A percentile compares a stretch with the other conserved stretches of the same genome.
These are phyloP conservation scores for Adelphocoris suturalis DNA, from an alignment of 2,888 invertebrate species.

Conservation along the genomic window DNA sequence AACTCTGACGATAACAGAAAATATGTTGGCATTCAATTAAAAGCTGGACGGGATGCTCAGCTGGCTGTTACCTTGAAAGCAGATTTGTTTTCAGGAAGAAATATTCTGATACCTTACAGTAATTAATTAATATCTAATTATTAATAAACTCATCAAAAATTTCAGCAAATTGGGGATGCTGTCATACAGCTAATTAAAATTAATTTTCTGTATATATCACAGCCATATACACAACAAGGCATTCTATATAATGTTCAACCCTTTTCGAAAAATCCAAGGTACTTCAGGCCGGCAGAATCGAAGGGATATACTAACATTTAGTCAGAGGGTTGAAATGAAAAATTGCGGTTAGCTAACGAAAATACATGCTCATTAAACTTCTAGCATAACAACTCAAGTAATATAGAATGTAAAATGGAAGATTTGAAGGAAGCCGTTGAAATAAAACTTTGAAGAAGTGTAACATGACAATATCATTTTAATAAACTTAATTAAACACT, in stretches of 20 bases:
- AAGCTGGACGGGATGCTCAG: not conserved
- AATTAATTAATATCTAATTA: conserved; percentile 41
- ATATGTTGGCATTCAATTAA: too few species aligned
- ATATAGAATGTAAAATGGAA: not conserved
- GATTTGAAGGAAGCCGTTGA: not conserved
- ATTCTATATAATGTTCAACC: conserved; percentile 24
- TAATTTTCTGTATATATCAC: conserved; percentile 52
- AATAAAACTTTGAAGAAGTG: too few species aligned
- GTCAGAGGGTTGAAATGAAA: not conserved
- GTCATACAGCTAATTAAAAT: conserved; percentile 57
- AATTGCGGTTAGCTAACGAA: too few species aligned
- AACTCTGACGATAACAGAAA: too few species aligned
- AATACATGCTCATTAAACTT: too few species aligned
- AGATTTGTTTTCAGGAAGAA: not conserved
- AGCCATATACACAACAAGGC: conserved; percentile 62
- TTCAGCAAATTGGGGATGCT: conserved; percentile 2
- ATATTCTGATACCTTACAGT: conserved; percentile 3
- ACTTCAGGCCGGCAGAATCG: not conserved
- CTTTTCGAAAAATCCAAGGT: not conserved
- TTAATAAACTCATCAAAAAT: conserved; percentile 31
- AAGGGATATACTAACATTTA: not conserved
- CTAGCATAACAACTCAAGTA: too few species aligned
- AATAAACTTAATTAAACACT: not conserved
- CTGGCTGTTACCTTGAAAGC: conserved; percentile 1
- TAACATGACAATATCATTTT: not conserved